Evolutionary conservation across 1,140 invertebrate species (phyloP).

Genomic region (Trichoplusia ni): DNA sequence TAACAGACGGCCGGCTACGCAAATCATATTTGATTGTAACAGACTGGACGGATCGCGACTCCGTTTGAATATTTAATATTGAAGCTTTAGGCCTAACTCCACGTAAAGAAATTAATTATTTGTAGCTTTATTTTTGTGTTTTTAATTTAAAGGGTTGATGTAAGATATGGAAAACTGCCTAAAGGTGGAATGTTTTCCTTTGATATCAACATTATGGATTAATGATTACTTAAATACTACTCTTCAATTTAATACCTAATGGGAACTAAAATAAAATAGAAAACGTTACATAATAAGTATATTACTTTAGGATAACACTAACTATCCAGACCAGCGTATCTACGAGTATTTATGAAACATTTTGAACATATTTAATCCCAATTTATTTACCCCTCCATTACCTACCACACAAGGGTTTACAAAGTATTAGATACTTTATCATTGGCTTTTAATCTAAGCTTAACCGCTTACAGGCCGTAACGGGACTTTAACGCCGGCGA

Average conservation of each 20-base stretch:
- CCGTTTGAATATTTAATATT: constrained; percentile 22
- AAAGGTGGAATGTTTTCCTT: no score
- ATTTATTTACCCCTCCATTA: neutral
- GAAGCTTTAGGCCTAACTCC: neutral
- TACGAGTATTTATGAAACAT: no score
- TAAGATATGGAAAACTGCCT: no score
- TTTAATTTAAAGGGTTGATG: no score
- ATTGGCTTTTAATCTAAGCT: neutral
- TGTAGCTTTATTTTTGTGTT: no score
- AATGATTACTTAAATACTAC: no score
- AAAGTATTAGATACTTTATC: neutral
- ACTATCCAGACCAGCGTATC: no score
- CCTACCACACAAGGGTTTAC: neutral
- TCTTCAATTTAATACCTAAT: no score
- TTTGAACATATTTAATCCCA: neutral
- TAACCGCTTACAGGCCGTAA: neutral
- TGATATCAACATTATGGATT: no score
- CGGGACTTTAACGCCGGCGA: constrained; percentile 3
- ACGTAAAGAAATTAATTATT: neutral
- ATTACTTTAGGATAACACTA: no score
- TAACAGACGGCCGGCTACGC: constrained; percentile 29
- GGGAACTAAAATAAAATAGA: no score
- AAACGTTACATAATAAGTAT: no score
- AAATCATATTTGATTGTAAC: constrained; percentile 37
- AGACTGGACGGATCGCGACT: neutral